A percentile compares a stretch with the other conserved stretches of the same genome.
Conservation (phyloP, 1,140 invertebrate genomes). For the Trachymyrmex cornetzi region DNA sequence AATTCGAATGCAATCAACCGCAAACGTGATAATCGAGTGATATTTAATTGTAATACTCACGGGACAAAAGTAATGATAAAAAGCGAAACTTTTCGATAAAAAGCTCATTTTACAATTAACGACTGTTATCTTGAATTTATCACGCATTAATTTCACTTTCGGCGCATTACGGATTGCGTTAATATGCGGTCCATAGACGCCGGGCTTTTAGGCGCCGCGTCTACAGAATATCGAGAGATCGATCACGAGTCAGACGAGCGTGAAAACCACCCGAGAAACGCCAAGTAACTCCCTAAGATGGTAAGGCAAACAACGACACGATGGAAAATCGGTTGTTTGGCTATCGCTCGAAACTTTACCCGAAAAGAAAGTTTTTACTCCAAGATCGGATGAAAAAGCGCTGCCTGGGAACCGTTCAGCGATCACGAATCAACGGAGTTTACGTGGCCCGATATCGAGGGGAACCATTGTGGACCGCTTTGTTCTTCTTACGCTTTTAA, state of each 20-base stretch:
- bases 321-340: conserved; percentile 69
- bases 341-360: conserved; percentile 68
- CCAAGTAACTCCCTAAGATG: conserved; percentile 57
- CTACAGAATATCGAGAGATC: conserved; percentile 62
- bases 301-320: conserved; percentile 63
- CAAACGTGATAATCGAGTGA: background rate
- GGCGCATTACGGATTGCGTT: conserved; percentile 34
- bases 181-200: conserved; percentile 49
- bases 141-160: conserved; percentile 67
- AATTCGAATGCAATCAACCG: background rate
- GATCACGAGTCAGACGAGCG: conserved; percentile 42
- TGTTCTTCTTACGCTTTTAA: conserved; percentile 50
- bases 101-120: conserved; percentile 24
- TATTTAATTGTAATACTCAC: background rate
- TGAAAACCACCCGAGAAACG: conserved; percentile 38
- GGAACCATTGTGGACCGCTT: background rate
- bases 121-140: background rate
- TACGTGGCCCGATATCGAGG: conserved; percentile 17
- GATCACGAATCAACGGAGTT: conserved; percentile 36
- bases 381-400: conserved; percentile 40
- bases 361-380: conserved; percentile 52
- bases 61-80: background rate
- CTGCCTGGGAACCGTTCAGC: conserved; percentile 6
- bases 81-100: background rate
- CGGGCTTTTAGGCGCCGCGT: conserved; percentile 32